phyloP scores from a whole-genome alignment of 2,888 invertebrate genomes.

The Dendrolimus pini region DNA sequence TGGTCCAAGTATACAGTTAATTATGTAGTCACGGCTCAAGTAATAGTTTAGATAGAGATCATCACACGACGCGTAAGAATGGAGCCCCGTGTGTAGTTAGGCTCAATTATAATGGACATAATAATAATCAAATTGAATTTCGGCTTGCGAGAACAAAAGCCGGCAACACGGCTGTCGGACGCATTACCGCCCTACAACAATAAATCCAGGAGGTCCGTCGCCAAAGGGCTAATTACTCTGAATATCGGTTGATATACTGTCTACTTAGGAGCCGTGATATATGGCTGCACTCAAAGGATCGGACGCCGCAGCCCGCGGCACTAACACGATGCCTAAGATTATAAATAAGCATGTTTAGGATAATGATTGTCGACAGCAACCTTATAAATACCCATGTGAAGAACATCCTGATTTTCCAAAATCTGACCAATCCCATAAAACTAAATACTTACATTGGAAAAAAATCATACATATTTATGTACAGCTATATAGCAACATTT shows the following conservation, averaged over 20 bases:
- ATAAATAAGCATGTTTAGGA: slow-evolving; percentile 70
- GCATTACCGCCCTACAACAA: slow-evolving; percentile 70
- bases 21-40: background rate
- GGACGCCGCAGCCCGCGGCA: slow-evolving; percentile 61
- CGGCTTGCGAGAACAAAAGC: slow-evolving; percentile 61
- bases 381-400: no score
- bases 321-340: slow-evolving; percentile 51
- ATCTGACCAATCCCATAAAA: no score
- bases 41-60: slow-evolving; percentile 2
- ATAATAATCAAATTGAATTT: slow-evolving; percentile 65
- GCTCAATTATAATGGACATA: slow-evolving; percentile 20
- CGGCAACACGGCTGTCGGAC: slow-evolving; percentile 68
- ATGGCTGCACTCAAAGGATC: slow-evolving; percentile 66
- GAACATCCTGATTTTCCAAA: no score
- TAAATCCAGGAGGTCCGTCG: slow-evolving; percentile 73
- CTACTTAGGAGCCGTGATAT: slow-evolving; percentile 73
- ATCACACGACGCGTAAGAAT: background rate
- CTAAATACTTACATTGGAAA: no score
- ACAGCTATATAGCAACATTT: no score
- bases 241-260: slow-evolving; percentile 74
- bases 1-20: background rate
- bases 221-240: slow-evolving; percentile 73
- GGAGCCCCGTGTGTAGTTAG: background rate
- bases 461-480: no score
- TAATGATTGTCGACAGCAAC: slow-evolving; percentile 49